phyloP scores from a whole-genome alignment of 2,113 vertebrate genomes.

The Dasyprocta punctata region DNA sequence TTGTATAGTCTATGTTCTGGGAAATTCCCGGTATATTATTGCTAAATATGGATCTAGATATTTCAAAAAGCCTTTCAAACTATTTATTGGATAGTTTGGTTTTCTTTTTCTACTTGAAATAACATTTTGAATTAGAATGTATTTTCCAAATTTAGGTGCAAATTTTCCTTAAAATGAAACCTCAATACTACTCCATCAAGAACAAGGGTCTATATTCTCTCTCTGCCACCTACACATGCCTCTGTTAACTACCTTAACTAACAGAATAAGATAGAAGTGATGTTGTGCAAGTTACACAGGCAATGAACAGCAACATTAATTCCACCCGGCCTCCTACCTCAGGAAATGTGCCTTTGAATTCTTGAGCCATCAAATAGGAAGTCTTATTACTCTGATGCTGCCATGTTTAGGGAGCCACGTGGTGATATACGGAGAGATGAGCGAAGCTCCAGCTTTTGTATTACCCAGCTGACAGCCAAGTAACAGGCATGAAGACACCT shows the following conservation, averaged over 20 bases:
- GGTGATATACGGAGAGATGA: background rate
- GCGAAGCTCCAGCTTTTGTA: background rate
- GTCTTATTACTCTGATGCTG: background rate
- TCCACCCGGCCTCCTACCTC: background rate
- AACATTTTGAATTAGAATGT: background rate
- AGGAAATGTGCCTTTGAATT: background rate
- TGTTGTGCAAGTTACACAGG: background rate
- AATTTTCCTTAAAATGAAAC: background rate
- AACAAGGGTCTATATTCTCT: background rate
- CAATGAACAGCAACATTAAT: background rate
- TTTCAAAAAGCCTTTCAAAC: background rate
- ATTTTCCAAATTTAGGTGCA: background rate
- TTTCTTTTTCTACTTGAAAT: background rate
- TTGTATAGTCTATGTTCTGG: background rate
- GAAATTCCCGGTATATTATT: background rate
- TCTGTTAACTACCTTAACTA: background rate
- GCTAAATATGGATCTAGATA: background rate
- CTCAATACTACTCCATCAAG: background rate
- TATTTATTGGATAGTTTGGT: background rate
- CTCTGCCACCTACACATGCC: fast-evolving
- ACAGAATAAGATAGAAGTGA: background rate
- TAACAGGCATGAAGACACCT: background rate
- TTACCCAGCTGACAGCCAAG: background rate
- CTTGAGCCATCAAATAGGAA: background rate
- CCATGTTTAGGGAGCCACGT: background rate